Evolutionary conservation across 2,113 vertebrate species (phyloP), one percentile per base, ranked within the genome.

Genomic region (Cochlearius cochlearius): DNA sequence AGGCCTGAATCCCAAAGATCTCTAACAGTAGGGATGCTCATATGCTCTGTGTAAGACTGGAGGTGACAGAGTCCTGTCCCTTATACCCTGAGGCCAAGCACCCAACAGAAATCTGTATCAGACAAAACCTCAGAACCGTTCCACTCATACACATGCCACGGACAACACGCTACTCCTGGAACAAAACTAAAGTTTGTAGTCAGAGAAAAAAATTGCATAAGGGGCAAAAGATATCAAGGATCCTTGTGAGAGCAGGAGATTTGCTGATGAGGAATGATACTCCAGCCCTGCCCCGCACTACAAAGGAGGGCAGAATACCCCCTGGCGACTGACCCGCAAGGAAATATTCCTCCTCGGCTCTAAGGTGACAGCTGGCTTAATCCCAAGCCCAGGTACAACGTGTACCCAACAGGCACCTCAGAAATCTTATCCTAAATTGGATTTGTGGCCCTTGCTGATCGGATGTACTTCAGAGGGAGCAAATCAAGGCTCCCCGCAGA

Each of bases 1-100:
- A 50, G 53, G 30, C 49, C 49, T 26, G 41, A n/a, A 63, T 41
- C 38, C 26, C 53, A 17, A 12, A 34, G 38, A 20, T 12, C 36
- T 34, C 13, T 11, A 41, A 25, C 3, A 4, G 10, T 3, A 26
- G 45, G 58, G 59, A 56, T 16, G 53, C 32, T 66, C 58, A 4
- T 5, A 36, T 6, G 4, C 15, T 20, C 63, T 59, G 8, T 1
- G 5, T 1, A 22, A 66, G 39, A 21, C 39, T 2, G 3, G n/a
- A 34, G 52, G n/a, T 29, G 66, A 55, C 14, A 26, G 11, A n/a
- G 26, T 21, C 38, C 36, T 15, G 34, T 25, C 34, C 60, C 21
- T 39, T 20, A 11, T 8, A 34, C 21, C 5, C 56, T 4, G 15
- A 77, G 74, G 49, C 11, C 5, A 36, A 11, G 7, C 38, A 17